Base-by-base conservation (phyloP, 1,140 invertebrate species). In the Cataglyphis hispanica region DNA sequence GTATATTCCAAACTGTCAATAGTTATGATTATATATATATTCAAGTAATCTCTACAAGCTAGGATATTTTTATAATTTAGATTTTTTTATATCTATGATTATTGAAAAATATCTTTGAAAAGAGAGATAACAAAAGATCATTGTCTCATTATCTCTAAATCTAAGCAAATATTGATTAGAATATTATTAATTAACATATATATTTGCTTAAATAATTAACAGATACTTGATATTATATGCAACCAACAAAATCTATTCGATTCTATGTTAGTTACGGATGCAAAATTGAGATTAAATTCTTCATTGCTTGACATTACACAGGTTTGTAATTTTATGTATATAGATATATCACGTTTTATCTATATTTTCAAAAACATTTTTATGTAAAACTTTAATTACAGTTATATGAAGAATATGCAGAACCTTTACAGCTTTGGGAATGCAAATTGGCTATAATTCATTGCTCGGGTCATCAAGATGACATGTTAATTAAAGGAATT, bases 381-480 rank as follows among this genome's bases (percentile, higher is more conserved):
- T 56, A n/a, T 70, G n/a, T n/a, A 46, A 8, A 50, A 34, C 19
- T 19, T 50, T 50, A 25, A 70, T 86, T 89, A 53, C 10, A 98
- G 97, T 93, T 99, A 3, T 99, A 98, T 90, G 97, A 98, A 93
- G 96, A 98, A 84, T 98, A 97, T 93, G 97, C 97, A 1, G 97
- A 98, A 86, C 97, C 97, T 3, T 97, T 97, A 92, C 96, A 97
- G 85, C 95, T 98, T 37, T 98, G 97, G 97, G 98, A 98, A 94
- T 98, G 97, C 92, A 97, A 98, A 94, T 94, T 98, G 58, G 97
- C 97, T 0, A 98, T 98, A 88, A 96, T 98, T 40, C 97, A 98
- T 86, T 98, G 97, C 91, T 97, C 97, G 1, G 97, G 97, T 34
- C 97, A 98, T 93, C 97, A 97, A 87, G 97, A 98, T 93, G 96